Conservation (phyloP, 2,113 vertebrate species). For the Aptenodytes patagonicus region DNA sequence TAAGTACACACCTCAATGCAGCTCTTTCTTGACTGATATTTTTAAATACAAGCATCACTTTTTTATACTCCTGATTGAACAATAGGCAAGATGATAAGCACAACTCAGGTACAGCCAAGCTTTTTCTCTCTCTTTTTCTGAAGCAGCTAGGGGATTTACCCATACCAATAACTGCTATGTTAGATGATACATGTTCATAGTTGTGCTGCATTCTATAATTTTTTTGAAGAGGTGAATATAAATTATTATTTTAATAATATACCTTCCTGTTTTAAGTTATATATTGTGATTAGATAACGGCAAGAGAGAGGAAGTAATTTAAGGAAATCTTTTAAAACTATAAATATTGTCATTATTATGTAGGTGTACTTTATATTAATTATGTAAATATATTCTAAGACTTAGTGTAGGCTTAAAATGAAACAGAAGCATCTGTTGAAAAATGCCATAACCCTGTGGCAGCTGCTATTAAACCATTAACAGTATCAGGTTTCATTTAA, state of each 20-base stretch:
- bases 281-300: background rate
- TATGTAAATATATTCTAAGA: constrained; percentile 69
- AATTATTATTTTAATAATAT: background rate
- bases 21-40: background rate
- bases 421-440: constrained; percentile 79
- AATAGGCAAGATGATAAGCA: background rate
- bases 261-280: background rate
- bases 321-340: constrained; percentile 26
- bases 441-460: constrained; percentile 75
- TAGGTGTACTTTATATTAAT: constrained; percentile 63
- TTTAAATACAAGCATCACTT: background rate
- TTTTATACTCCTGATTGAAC: background rate
- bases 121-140: background rate
- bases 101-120: background rate
- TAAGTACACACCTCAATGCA: background rate
- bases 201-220: background rate
- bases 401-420: constrained; percentile 69
- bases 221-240: background rate
- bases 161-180: background rate
- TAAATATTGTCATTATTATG: constrained; percentile 43
- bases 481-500: constrained; percentile 83
- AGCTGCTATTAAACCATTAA: constrained; percentile 81
- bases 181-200: background rate
- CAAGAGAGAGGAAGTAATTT: background rate
- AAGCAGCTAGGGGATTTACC: background rate